A percentile compares a stretch with the other conserved stretches of the same genome.
These are phyloP conservation scores for Caenorhabditis afra DNA, from an alignment of 2,888 invertebrate genomes.

Conservation along the genomic window DNA sequence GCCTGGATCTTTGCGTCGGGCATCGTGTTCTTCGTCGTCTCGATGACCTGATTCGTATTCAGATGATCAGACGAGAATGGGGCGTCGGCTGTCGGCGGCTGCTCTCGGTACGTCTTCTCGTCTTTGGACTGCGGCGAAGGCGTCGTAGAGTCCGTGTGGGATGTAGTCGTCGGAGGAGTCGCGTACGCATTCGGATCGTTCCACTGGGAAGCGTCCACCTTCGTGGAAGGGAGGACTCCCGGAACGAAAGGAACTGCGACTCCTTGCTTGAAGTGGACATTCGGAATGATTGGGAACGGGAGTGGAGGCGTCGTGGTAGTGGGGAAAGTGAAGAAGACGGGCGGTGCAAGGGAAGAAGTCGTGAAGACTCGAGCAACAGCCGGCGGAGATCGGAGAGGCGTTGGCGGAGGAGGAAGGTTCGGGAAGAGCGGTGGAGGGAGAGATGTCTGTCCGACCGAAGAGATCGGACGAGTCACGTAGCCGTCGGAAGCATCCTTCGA, in stretches of 20 bases:
- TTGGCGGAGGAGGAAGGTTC: slow-evolving; percentile 29
- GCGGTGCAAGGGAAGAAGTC: slow-evolving; percentile 28
- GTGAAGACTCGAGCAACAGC: slow-evolving; percentile 42
- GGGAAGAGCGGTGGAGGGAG: slow-evolving; percentile 34
- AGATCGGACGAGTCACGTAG: slow-evolving; percentile 53
- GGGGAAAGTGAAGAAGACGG: slow-evolving; percentile 39
- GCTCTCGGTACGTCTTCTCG: slow-evolving; percentile 56
- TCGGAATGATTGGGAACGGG: slow-evolving; percentile 51
- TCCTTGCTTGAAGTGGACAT: slow-evolving; percentile 58
- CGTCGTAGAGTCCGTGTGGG: slow-evolving; percentile 27
- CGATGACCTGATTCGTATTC: slow-evolving; percentile 35
- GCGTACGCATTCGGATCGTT: slow-evolving; percentile 54
- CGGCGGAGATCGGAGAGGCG: slow-evolving; percentile 38
- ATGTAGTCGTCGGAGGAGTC: slow-evolving; percentile 36
- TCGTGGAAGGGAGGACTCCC: slow-evolving; percentile 22
- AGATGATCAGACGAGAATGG: slow-evolving; percentile 55
- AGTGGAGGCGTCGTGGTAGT: slow-evolving; percentile 44
- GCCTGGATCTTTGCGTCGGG: slow-evolving; percentile 6
- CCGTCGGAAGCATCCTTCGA: slow-evolving; percentile 29
- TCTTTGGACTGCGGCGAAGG: not conserved
- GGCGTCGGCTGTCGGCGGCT: slow-evolving; percentile 54
- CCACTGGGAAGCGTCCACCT: slow-evolving; percentile 62
- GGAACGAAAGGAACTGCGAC: slow-evolving; percentile 61
- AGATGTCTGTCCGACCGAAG: slow-evolving; percentile 28
- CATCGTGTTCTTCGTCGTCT: slow-evolving; percentile 4